Evolutionary conservation across 2,797 vertebrate genomes (phyloP), one percentile per base, ranked within the genome.

Genomic region (Acanthis flammea): DNA sequence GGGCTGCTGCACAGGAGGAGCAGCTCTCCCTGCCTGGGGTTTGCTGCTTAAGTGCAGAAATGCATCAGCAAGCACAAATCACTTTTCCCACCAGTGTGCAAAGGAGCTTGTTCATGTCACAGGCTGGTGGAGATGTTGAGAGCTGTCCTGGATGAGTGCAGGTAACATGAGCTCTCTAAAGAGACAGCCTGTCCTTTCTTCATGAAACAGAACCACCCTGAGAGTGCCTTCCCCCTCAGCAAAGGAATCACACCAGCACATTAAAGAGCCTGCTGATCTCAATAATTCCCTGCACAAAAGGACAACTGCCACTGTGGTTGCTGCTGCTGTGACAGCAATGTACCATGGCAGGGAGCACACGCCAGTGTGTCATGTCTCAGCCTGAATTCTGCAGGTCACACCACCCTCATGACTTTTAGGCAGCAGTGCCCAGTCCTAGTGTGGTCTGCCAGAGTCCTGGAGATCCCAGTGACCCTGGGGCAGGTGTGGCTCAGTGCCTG

Each of bases 171-270:
- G 19, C 68, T 57, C 72, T 60, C 67, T 68, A 37, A 58, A 65
- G 68, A 53, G 57, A 60, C 25, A 82, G 57, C 72, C 37, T 25
- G 22, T 27, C 71, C 81, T 76, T 30, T 78, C 77, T 65, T 53
- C 30, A 8, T 39, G 44, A 80, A 91, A 61, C 79, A 94, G 78
- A 95, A 47, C 45, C 79, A 57, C 61, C 53, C 85, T 57, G 70
- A 81, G 62, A 81, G 62, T 1, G 6, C 45, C 19, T 75, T 58
- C 74, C 53, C 54, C 62, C 5, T 1, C 2, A 0, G 37, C 37
- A 63, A 37, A 54, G 65, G 23, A 9, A 7, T 67, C 39, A 74
- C 57, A 37, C 33, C 61, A 22, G 51, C 31, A 44, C 3, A 2
- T 15, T 12, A 8, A n/a, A 35, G 35, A 19, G 24, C 60, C 75